phyloP scores from a whole-genome alignment of 2,113 vertebrate species.

The Sclerurus mexicanus region DNA sequence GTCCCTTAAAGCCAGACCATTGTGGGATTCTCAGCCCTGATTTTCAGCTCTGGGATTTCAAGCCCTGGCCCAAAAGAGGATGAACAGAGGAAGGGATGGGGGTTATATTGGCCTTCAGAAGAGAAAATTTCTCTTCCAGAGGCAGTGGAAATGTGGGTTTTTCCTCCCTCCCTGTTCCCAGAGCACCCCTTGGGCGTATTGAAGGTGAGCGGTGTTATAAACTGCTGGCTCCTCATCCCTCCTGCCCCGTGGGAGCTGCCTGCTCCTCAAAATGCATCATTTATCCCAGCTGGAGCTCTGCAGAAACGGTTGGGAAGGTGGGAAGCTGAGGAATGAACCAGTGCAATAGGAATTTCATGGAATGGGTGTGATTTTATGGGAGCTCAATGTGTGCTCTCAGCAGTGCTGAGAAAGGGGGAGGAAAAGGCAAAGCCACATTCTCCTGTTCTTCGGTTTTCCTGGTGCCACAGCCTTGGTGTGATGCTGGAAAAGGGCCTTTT shows the following conservation, averaged over 20 bases:
- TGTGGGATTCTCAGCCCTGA: background rate
- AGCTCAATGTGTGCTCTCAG: background rate
- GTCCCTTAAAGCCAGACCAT: background rate
- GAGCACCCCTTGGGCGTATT: background rate
- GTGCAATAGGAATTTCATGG: background rate
- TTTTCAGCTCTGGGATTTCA: background rate
- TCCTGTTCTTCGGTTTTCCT: background rate
- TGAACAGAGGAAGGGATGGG: background rate
- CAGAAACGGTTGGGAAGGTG: background rate
- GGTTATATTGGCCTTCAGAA: background rate
- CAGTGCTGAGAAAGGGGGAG: background rate
- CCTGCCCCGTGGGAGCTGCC: background rate
- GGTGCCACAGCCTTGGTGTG: background rate
- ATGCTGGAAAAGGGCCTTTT: background rate
- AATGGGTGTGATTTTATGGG: background rate
- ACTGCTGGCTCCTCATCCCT: fast-evolving
- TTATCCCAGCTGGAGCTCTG: background rate
- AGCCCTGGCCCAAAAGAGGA: background rate
- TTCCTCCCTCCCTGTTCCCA: background rate
- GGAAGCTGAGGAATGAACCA: background rate
- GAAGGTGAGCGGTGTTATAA: background rate
- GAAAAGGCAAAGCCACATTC: background rate
- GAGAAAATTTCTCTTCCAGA: background rate
- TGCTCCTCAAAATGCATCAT: background rate
- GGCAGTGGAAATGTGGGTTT: background rate